Evolutionary conservation across 2,797 vertebrate genomes (phyloP), one percentile per base, ranked within the genome.

Genomic region (Helostoma temminkii): DNA sequence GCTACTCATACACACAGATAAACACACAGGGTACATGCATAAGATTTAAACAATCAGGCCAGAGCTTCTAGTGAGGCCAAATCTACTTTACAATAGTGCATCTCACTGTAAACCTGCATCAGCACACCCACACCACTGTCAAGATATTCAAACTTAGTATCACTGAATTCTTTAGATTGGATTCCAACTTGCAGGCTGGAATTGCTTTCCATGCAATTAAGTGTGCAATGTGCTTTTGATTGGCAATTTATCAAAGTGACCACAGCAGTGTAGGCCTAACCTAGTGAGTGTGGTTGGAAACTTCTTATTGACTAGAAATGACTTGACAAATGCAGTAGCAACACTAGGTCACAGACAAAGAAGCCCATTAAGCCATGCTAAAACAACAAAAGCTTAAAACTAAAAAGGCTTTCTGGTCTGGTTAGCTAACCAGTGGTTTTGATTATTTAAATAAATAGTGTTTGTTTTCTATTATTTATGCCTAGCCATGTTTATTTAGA

Each of bases 91-190:
- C 54, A 30, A n/a, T 10, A 6, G 43, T 54, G 26, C 5, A 34
- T 22, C 57, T 26, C 26, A 25, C 50, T 7, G n/a, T n/a, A n/a
- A n/a, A n/a, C n/a, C n/a, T n/a, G n/a, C n/a, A n/a, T n/a, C n/a
- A n/a, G n/a, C 50, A 71, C 57, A 52, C 65, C n/a, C 45, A 3
- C 48, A 45, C 52, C 48, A 14, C 22, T 49, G 28, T 42, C 37
- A 30, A 21, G 18, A 36, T 54, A 45, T 49, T 28, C 10, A 2
- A 43, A 48, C 18, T 28, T 9, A 2, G 28, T 4, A 56, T 45
- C 7, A 28, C 39, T 7, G 11, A 37, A 16, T 3, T 37, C 39
- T 18, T 18, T 41, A 7, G 39, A 45, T 39, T 32, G 15, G 30
- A 24, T 49, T 39, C 19, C 66, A 19, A 34, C 9, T 41, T 28